Evolutionary conservation across 2,888 invertebrate genomes (phyloP).

Genomic region (Adelphocoris suturalis): DNA sequence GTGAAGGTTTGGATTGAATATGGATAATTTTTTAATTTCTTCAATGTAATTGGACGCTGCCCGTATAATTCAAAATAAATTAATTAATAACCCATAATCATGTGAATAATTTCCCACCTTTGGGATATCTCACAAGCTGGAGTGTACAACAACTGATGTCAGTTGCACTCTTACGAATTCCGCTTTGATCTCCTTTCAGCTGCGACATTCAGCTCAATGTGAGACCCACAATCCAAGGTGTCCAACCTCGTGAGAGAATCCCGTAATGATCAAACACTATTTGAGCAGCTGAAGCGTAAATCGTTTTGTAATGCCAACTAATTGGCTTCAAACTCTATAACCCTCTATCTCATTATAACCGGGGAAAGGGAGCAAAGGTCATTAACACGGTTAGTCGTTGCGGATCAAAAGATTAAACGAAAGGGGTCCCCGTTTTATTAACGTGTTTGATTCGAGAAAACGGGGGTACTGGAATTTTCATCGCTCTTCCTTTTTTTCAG

Average conservation of each 20-base stretch:
- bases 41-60: too few relatives aligned
- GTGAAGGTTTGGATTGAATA: too few relatives aligned
- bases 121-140: too few relatives aligned
- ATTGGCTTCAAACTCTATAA: slow-evolving; percentile 44
- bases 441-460: slow-evolving; percentile 61
- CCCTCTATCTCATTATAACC: slow-evolving; percentile 30
- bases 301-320: slow-evolving; percentile 56
- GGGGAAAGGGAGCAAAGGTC: slow-evolving; percentile 41
- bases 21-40: too few relatives aligned
- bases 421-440: slow-evolving; percentile 16
- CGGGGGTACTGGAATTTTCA: slow-evolving; percentile 17
- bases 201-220: too few relatives aligned
- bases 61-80: too few relatives aligned
- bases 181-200: too few relatives aligned
- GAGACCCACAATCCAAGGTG: too few relatives aligned
- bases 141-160: too few relatives aligned
- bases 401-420: slow-evolving; percentile 51
- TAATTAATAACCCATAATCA: too few relatives aligned
- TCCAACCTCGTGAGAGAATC: background rate
- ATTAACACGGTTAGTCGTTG: slow-evolving; percentile 45
- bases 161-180: too few relatives aligned
- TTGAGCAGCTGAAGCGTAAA: slow-evolving; percentile 42
- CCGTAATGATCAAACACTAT: background rate
- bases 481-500: slow-evolving; percentile 11
- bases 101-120: too few relatives aligned